A percentile compares a stretch with the other conserved stretches of the same genome.
Evolutionary conservation across 2,888 invertebrate genomes (phyloP).

Genomic region (Galeruca laticollis): DNA sequence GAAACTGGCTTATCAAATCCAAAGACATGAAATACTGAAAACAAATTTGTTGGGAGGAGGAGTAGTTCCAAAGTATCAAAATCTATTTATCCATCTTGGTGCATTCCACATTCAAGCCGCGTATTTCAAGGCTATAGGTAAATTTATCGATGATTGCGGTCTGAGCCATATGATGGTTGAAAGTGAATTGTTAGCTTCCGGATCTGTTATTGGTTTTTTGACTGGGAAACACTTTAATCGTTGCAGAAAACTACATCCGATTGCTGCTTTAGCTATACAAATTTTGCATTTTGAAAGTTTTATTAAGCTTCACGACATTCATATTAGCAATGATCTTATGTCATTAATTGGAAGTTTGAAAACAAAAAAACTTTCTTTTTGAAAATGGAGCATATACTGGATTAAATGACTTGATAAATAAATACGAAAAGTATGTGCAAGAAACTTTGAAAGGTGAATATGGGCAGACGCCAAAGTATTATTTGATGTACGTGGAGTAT

Average conservation of each 20-base stretch:
- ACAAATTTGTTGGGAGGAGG: not conserved
- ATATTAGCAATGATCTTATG: not conserved
- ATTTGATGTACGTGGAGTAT: not conserved
- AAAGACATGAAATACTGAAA: not conserved
- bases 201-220: constrained; percentile 15
- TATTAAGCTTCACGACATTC: not conserved
- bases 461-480: not conserved
- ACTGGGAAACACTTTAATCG: constrained; percentile 20
- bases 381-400: not conserved
- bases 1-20: constrained; percentile 13
- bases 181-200: constrained; percentile 24
- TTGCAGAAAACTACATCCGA: constrained; percentile 1
- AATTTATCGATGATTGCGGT: constrained; percentile 24
- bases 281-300: constrained; percentile 19
- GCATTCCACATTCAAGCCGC: constrained; percentile 17
- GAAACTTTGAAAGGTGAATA: not conserved
- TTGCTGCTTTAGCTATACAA: constrained; percentile 17
- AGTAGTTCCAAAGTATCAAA: constrained; percentile 8
- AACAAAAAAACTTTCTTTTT: not conserved
- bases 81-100: constrained; percentile 15
- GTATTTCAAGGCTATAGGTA: constrained; percentile 28
- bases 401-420: not conserved
- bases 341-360: not conserved
- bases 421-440: not conserved
- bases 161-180: constrained; percentile 20